Base-by-base conservation (phyloP, 2,888 invertebrate genomes). In the Mesorhabditis belari region DNA sequence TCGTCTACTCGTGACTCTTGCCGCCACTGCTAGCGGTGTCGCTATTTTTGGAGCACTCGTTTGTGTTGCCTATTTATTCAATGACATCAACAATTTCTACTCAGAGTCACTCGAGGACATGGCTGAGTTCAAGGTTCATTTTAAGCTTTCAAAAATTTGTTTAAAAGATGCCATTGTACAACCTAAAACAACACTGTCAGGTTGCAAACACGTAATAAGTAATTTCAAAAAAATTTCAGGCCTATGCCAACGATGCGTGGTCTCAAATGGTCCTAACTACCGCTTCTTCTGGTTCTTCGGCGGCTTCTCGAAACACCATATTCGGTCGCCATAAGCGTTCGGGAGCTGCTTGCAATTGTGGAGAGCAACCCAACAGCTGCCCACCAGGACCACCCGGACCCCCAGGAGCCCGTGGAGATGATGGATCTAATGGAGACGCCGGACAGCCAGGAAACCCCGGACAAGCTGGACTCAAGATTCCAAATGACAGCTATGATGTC, bases 331-430 rank as follows among this genome's bases (percentile, higher is more conserved):
- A 35, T n/a, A 35, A 35, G n/a, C 44, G 44, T 35, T 35, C 44
- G 44, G 44, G 44, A 9, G 12, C 44, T 9, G 12, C 44, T 35
- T 35, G 44, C 61, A 59, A 60, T 51, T 69, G 69, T 50, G 67
- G 63, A 49, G 65, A 60, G 23, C 65, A 66, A 27, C 57, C 66
- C 9, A 62, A 58, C 55, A 63, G 61, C 58, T 72, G 74, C 57
- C 67, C 72, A 51, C 62, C 63, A 49, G 74, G 74, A 55, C 68
- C 67, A 51, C 66, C 65, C 49, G 73, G 73, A 60, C 67, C 70
- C 27, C 71, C 66, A 49, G 73, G 73, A 66, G 60, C 59, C 12
- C 59, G 61, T 54, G 66, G 66, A 65, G 64, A 67, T n/a, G 57
- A 57, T 44, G 67, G 67, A 67, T 55, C 59, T 21, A 63, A 63